Conservation (phyloP, 2,797 vertebrate species). For the Setipinna tenuifilis region DNA sequence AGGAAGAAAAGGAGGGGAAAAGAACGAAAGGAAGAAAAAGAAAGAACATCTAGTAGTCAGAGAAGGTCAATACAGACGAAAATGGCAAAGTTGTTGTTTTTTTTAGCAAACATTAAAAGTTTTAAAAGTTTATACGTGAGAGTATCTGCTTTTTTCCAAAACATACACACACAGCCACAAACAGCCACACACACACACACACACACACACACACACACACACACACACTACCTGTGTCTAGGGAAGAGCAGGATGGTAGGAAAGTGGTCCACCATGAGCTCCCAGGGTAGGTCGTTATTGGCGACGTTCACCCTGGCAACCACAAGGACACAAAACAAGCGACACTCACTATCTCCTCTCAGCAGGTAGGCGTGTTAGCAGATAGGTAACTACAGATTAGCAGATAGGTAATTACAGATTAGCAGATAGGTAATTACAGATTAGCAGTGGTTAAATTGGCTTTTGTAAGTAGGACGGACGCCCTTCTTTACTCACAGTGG, state of each 20-base stretch:
- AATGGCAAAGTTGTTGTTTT: neutral
- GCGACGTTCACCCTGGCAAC: slow-evolving; percentile 86
- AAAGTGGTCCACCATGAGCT: slow-evolving; percentile 93
- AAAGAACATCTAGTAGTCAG: neutral
- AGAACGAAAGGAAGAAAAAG: neutral
- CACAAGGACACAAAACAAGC: slow-evolving; percentile 31
- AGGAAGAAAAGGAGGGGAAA: slow-evolving; percentile 16
- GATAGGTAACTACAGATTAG: neutral
- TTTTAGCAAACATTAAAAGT: neutral
- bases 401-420: neutral
- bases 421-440: neutral
- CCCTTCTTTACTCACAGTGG: no score
- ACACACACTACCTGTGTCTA: slow-evolving; percentile 77
- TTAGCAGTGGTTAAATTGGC: no score
- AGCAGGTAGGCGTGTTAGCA: no score
- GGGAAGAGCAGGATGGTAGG: slow-evolving; percentile 93
- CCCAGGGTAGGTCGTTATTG: slow-evolving; percentile 96
- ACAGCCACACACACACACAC: neutral
- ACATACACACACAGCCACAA: slow-evolving; percentile 56
- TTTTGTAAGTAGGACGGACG: no score
- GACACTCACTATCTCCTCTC: neutral
- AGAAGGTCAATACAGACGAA: neutral
- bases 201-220: neutral
- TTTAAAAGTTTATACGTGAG: no score
- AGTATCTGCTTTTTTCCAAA: neutral